Percentiles rank a stretch among this genome's conserved stretches.
These are phyloP conservation scores for Alces alces DNA, from an alignment of 2,113 vertebrate species.

Conservation along the genomic window DNA sequence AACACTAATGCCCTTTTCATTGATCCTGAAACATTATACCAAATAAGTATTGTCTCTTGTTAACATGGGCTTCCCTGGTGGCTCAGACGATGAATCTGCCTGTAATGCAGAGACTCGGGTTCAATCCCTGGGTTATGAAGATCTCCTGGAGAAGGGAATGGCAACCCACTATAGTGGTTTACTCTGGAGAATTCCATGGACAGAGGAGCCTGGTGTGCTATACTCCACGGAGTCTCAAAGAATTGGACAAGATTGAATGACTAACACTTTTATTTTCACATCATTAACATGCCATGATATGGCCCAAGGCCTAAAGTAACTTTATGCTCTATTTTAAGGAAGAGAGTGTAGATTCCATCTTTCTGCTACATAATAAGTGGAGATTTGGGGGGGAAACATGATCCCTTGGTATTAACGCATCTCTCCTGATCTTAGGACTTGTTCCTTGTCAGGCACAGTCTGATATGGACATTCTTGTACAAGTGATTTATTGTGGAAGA, in stretches of 20 bases:
- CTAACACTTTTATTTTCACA: not conserved
- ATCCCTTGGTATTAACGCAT: not conserved
- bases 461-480: not conserved
- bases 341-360: not conserved
- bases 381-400: not conserved
- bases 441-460: not conserved
- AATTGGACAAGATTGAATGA: not conserved
- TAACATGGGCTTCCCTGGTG: not conserved
- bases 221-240: not conserved
- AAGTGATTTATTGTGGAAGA: not conserved
- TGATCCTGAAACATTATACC: not conserved
- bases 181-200: not conserved
- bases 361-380: not conserved
- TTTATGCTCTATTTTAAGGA: not conserved
- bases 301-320: not conserved
- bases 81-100: not conserved
- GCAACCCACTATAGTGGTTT: not conserved
- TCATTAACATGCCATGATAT: not conserved
- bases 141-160: not conserved
- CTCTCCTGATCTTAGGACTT: not conserved
- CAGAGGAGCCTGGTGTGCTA: not conserved
- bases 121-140: not conserved
- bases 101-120: rapidly evolving
- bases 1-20: not conserved
- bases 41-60: not conserved